A percentile compares a stretch with the other conserved stretches of the same genome.
Evolutionary conservation across 92 coral and sea anemone genomes (phyloP).

Genomic region (Bergia sp.): DNA sequence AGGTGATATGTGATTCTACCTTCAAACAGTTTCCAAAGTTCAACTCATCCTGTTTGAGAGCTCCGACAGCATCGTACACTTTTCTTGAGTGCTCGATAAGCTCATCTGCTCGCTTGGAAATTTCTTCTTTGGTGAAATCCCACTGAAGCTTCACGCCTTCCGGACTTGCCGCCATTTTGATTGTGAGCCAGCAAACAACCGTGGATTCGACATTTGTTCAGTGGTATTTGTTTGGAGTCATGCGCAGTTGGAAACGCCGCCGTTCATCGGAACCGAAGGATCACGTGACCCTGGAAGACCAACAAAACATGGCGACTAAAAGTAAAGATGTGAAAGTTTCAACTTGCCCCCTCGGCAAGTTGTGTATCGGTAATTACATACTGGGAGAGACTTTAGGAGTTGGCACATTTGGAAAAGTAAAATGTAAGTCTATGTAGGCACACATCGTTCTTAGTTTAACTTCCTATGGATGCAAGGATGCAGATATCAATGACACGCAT

Average conservation of each 20-base stretch:
- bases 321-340: not conserved
- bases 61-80: conserved; percentile 84
- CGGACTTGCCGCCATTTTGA: conserved; percentile 54
- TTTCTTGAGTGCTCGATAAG: conserved; percentile 78
- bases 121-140: conserved; percentile 84
- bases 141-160: conserved; percentile 77
- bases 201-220: not conserved
- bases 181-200: conserved; percentile 13
- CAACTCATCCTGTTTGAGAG: conserved; percentile 81
- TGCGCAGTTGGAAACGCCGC: conserved; percentile 26
- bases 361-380: conserved; percentile 85
- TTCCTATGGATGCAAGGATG: not conserved
- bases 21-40: conserved; percentile 81
- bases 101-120: conserved; percentile 76
- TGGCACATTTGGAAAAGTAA: conserved; percentile 99
- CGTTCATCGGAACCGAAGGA: conserved; percentile 27
- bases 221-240: not conserved
- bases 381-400: conserved; percentile 90
- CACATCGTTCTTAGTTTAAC: not conserved
- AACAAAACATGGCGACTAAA: conserved; percentile 59
- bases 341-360: conserved; percentile 28
- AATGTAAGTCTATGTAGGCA: conserved; percentile 66
- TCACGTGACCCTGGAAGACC: conserved; percentile 36
- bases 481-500: not conserved
- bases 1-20: conserved; percentile 47